These are phyloP conservation scores for Leucophenga maculata DNA, from an alignment of 2,888 invertebrate species.

Conservation along the genomic window DNA sequence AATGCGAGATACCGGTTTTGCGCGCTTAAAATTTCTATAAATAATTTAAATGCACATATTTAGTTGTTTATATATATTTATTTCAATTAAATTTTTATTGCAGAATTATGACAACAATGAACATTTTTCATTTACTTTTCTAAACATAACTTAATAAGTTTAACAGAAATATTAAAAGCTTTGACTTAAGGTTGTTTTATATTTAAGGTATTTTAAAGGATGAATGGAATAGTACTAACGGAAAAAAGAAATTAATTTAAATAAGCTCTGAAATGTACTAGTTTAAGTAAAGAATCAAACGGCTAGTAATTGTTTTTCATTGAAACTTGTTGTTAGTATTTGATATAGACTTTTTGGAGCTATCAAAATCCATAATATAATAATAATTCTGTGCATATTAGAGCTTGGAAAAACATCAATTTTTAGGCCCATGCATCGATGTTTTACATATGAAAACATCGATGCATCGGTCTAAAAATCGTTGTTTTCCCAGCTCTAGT, in stretches of 20 bases:
- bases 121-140: not conserved
- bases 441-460: too few relatives aligned
- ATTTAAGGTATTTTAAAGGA: not conserved
- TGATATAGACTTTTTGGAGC: too few relatives aligned
- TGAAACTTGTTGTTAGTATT: too few relatives aligned
- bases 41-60: conserved; percentile 21
- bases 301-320: too few relatives aligned
- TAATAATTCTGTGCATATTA: too few relatives aligned
- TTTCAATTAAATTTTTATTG: conserved; percentile 14
- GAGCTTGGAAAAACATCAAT: too few relatives aligned
- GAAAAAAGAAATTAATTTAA: not conserved
- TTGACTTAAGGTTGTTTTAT: not conserved
- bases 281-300: too few relatives aligned
- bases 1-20: too few relatives aligned
- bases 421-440: too few relatives aligned
- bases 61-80: not conserved
- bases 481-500: too few relatives aligned
- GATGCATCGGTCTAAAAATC: too few relatives aligned
- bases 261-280: not conserved
- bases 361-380: too few relatives aligned
- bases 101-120: conserved; percentile 16
- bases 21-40: conserved; percentile 21
- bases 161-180: conserved; percentile 3
- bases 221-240: not conserved
- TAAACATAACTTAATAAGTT: not conserved